Base-by-base conservation (phyloP, 2,888 invertebrate species). In the Cepaea hortensis region DNA sequence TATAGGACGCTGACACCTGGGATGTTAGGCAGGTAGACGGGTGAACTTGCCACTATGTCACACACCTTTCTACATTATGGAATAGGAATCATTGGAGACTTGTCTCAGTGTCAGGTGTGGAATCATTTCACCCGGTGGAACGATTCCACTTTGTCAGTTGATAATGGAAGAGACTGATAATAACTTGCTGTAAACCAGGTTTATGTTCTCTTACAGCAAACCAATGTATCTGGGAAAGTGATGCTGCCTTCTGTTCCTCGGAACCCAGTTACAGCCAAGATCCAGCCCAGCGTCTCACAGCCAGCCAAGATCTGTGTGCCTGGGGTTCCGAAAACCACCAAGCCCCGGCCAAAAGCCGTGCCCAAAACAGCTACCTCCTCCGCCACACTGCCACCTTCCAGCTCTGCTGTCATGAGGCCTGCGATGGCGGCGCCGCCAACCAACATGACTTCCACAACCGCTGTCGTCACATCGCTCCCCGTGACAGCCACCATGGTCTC, bases 241-340 rank as follows among this genome's bases (percentile, higher is more conserved):
- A 90, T 93, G 35, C 89, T 93, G 4, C 92, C 93, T 2, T 92
- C 92, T 11, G 90, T 90, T 5, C 89, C 91, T 4, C 91, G 91
- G 83, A 87, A 91, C 9, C 70, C 87, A n/a, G 88, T 88, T 48
- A 92, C 92, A 3, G 93, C 93, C 35, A 92, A 92, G 87, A 91
- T 93, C 7, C 91, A 90, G 20, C 93, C 93, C 3, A 91, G 84
- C 79, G 68, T 87, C 1, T 55, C 87, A 35, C 87, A 87, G 84
- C 68, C 83, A 55, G 76, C 85, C 48, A 85, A 89, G 79, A 85
- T 88, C 50, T 84, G 88, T 62, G 87, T 89, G 73, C 88, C 90
- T 70, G 80, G 88, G 35, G 85, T 87, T 65, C 87, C 88, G 20
- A 87, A 88, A 85, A 65, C 75, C 61, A 35, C 85, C 18, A 89